These are phyloP conservation scores for Cranoglanis bouderius DNA, from an alignment of 2,113 vertebrate species.

Conservation along the genomic window DNA sequence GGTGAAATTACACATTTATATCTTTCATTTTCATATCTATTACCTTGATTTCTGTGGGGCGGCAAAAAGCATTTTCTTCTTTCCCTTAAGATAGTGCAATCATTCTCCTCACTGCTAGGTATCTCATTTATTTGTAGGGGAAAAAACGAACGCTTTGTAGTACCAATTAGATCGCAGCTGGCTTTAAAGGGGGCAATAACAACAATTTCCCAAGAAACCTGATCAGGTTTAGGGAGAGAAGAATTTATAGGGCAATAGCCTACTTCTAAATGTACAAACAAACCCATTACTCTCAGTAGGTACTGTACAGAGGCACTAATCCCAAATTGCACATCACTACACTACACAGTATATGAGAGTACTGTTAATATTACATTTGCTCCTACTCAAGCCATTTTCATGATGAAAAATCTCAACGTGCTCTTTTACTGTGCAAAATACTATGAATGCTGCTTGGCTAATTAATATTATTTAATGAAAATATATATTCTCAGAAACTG, in stretches of 20 bases:
- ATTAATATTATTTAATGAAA: too few species aligned
- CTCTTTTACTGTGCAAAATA: background rate
- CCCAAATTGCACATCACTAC: background rate
- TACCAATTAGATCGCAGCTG: constrained; percentile 1
- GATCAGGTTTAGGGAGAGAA: background rate
- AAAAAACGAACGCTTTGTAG: constrained; percentile 9
- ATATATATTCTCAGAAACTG: too few species aligned
- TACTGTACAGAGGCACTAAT: constrained; percentile 1
- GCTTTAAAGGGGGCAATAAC: constrained; percentile 34
- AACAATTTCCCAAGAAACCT: constrained; percentile 9
- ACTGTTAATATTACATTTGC: background rate
- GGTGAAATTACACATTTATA: background rate
- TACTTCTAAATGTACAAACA: constrained; percentile 1
- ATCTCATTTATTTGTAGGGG: constrained; percentile 10
- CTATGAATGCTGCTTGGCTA: background rate
- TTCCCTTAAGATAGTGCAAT: background rate
- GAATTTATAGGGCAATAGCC: background rate
- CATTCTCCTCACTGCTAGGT: background rate
- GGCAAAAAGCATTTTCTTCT: constrained; percentile 1
- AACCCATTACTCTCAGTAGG: constrained; percentile 5
- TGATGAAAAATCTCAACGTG: too few species aligned
- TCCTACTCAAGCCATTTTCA: background rate
- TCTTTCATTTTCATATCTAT: constrained; percentile 31
- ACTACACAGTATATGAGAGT: background rate
- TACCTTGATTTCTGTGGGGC: constrained; percentile 18